These are phyloP conservation scores for Hyles euphorbiae DNA, from an alignment of 1,140 invertebrate genomes.

Conservation along the genomic window DNA sequence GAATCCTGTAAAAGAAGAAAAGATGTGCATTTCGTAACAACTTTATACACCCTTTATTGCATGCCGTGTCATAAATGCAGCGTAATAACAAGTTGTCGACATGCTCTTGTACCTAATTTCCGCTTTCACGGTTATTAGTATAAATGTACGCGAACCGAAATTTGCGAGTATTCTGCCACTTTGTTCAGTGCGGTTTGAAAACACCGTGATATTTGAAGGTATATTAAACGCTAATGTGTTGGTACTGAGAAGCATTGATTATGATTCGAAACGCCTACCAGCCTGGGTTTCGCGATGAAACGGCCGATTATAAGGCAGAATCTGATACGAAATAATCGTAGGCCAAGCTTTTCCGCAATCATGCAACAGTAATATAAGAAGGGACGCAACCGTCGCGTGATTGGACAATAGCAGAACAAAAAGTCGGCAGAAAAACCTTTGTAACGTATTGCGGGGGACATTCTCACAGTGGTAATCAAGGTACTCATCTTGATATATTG, in stretches of 20 bases:
- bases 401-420: neutral
- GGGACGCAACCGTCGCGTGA: neutral
- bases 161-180: conserved; percentile 46
- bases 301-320: conserved; percentile 46
- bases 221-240: conserved; percentile 51
- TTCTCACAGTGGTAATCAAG: conserved; percentile 42
- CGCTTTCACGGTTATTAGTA: conserved; percentile 43
- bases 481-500: conserved; percentile 53
- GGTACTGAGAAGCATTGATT: conserved; percentile 42
- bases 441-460: conserved; percentile 15
- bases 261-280: conserved; percentile 32
- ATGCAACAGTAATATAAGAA: conserved; percentile 20
- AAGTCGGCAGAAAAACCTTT: neutral
- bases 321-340: conserved; percentile 45
- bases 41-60: neutral
- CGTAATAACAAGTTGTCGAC: conserved; percentile 19
- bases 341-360: conserved; percentile 38
- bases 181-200: conserved; percentile 31
- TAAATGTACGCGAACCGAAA: conserved; percentile 37
- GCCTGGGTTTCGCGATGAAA: conserved; percentile 46
- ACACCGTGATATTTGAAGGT: conserved; percentile 38
- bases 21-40: too few relatives aligned
- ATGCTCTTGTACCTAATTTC: conserved; percentile 41
- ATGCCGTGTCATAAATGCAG: neutral
- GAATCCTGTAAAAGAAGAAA: too few relatives aligned